A percentile compares a stretch with the other conserved stretches of the same genome.
phyloP scores from a whole-genome alignment of 2,888 invertebrate species.

The Celastrina argiolus region DNA sequence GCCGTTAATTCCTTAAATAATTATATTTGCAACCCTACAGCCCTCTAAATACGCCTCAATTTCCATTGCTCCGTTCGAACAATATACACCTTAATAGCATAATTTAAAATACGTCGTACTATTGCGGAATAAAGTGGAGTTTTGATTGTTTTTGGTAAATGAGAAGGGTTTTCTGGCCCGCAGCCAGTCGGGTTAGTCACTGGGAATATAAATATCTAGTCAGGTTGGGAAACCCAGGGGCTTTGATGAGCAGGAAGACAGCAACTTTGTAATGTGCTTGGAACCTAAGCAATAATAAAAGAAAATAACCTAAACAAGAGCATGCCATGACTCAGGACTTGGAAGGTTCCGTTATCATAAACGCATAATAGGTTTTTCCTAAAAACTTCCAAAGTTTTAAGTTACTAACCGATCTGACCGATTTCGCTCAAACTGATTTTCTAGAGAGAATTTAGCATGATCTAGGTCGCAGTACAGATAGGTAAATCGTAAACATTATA shows the following conservation, averaged over 20 bases:
- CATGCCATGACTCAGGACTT: too few relatives aligned
- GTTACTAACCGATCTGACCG: too few relatives aligned
- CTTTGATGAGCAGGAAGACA: not conserved
- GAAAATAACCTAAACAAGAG: too few relatives aligned
- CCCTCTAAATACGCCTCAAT: not conserved
- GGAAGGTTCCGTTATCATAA: too few relatives aligned
- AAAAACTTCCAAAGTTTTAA: too few relatives aligned
- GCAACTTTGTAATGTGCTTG: not conserved
- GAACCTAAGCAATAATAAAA: not conserved
- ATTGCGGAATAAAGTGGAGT: not conserved
- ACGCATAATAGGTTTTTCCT: too few relatives aligned
- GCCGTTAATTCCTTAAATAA: not conserved
- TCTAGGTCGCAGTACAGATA: too few relatives aligned
- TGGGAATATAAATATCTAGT: slow-evolving; percentile 16
- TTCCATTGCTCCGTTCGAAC: not conserved
- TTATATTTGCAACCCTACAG: not conserved
- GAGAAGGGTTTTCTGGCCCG: slow-evolving; percentile 7
- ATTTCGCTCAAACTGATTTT: too few relatives aligned
- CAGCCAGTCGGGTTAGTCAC: slow-evolving; percentile 6
- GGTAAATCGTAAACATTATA: too few relatives aligned
- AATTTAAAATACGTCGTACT: slow-evolving; percentile 1
- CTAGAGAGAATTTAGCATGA: too few relatives aligned
- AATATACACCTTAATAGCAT: not conserved
- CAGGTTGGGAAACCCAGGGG: not conserved
- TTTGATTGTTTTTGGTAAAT: slow-evolving; percentile 16